Base-by-base conservation (phyloP, 2,888 invertebrate species). In the Aquatica leii region DNA sequence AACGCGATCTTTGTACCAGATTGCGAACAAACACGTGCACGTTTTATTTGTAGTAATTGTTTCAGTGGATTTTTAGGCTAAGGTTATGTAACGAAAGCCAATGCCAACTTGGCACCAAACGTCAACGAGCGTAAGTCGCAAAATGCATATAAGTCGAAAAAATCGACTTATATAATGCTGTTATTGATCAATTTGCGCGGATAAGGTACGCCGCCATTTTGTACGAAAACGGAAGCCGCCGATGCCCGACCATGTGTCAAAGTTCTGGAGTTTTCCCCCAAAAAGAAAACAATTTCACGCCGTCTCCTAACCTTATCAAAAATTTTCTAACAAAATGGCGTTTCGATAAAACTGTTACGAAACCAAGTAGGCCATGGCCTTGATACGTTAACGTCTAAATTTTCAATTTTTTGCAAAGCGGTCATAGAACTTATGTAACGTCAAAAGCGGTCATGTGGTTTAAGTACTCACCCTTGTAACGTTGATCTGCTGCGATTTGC, bases 401-500 rank as follows among this genome's bases (percentile, higher is more conserved):
- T 48, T 17, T 18, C 15, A 37, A 17, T 41, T 20, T 46, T 8
- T 15, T 37, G 21, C 12, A 41, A 35, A 15, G 34, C 24, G 9
- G 11, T 4, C 5, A 40, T n/a, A 12, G 40, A 3, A 8, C 11
- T 15, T 17, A 4, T n/a, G 9, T 3, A n/a, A 50, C 24, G n/a
- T 24, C 1, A 14, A 6, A 31, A 14, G 14, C 2, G 18, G 1
- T 0, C 21, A 49, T 31, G 35, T 21, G 20, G 18, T 49, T 9
- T 18, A 9, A 34, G 20, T 11, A 24, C 79, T 85, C 76, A 91
- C 92, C 92, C 88, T 97, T 97, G 86, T 99, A 99, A 75, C 93
- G 91, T 78, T 95, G 85, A 69, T 93, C 91, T 69, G 87, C 88
- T 4, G 92, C 73, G 74, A 96, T 93, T 84, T 95, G 94, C 84